phyloP scores from a whole-genome alignment of 2,113 vertebrate species.

The Elachura formosa region DNA sequence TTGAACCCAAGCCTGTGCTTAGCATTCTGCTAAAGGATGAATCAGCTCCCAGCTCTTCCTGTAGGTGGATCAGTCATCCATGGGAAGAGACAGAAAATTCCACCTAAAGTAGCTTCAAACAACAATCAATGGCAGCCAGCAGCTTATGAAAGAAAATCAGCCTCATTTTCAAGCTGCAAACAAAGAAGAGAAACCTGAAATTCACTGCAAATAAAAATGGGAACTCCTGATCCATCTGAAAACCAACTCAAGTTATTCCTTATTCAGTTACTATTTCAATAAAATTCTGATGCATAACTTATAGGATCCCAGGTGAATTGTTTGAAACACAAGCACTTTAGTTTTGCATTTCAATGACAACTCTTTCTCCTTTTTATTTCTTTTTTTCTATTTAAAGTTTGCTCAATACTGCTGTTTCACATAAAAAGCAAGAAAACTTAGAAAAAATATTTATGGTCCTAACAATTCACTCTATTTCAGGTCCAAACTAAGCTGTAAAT shows the following conservation, averaged over 20 bases:
- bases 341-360: background rate
- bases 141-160: background rate
- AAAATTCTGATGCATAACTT: background rate
- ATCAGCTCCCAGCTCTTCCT: background rate
- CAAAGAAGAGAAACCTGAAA: background rate
- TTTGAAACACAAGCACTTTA: background rate
- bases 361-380: background rate
- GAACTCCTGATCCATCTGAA: background rate
- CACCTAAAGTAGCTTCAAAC: background rate
- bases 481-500: background rate
- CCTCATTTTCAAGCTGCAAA: background rate
- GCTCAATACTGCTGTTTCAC: background rate
- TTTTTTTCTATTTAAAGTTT: background rate
- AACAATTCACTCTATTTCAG: background rate
- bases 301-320: fast-evolving
- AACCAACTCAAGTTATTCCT: background rate
- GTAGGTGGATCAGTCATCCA: background rate
- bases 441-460: background rate
- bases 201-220: background rate
- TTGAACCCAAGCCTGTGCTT: background rate
- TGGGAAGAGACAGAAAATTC: background rate
- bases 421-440: background rate
- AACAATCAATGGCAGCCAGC: fast-evolving
- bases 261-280: background rate
- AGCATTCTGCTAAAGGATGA: background rate